Evolutionary conservation across 2,888 invertebrate species (phyloP).

Genomic region (Drosophila mercatorum): DNA sequence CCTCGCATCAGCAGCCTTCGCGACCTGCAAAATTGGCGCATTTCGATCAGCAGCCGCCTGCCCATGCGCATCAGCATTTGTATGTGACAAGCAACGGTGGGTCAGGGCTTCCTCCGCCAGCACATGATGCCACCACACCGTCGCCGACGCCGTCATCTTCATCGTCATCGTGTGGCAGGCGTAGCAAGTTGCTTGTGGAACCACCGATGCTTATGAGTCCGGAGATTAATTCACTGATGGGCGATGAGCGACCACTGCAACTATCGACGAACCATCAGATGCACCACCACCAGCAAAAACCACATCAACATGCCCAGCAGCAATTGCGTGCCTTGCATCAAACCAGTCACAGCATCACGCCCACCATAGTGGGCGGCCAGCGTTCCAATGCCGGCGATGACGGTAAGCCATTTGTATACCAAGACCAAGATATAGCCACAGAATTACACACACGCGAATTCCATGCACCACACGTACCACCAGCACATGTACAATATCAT

Average conservation of each 20-base stretch:
- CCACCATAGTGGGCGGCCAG: slow-evolving; percentile 61
- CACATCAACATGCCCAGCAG: slow-evolving; percentile 44
- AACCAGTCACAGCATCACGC: slow-evolving; percentile 51
- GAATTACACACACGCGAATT: slow-evolving; percentile 23
- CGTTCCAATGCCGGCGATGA: slow-evolving; percentile 64
- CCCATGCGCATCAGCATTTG: slow-evolving; percentile 61
- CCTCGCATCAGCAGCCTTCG: slow-evolving; percentile 85
- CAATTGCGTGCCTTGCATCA: slow-evolving; percentile 40
- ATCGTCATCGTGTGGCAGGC: slow-evolving; percentile 67
- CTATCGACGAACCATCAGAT: slow-evolving; percentile 62
- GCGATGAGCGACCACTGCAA: slow-evolving; percentile 85
- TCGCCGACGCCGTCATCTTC: slow-evolving; percentile 73
- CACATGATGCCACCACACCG: slow-evolving; percentile 68
- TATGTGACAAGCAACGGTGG: slow-evolving; percentile 75
- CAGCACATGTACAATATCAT: slow-evolving; percentile 41
- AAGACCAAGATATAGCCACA: slow-evolving; percentile 44
- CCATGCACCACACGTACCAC: slow-evolving; percentile 31
- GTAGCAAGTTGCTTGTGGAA: slow-evolving; percentile 76
- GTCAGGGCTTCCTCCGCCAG: slow-evolving; percentile 57
- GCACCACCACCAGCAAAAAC: slow-evolving; percentile 42
- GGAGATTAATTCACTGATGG: slow-evolving; percentile 88
- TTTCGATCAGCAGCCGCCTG: slow-evolving; percentile 68
- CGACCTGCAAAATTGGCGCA: slow-evolving; percentile 85
- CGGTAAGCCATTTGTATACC: slow-evolving; percentile 70
- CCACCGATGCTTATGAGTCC: slow-evolving; percentile 87